phyloP scores from a whole-genome alignment of 2,888 invertebrate genomes.

The Lochmaea capreae region DNA sequence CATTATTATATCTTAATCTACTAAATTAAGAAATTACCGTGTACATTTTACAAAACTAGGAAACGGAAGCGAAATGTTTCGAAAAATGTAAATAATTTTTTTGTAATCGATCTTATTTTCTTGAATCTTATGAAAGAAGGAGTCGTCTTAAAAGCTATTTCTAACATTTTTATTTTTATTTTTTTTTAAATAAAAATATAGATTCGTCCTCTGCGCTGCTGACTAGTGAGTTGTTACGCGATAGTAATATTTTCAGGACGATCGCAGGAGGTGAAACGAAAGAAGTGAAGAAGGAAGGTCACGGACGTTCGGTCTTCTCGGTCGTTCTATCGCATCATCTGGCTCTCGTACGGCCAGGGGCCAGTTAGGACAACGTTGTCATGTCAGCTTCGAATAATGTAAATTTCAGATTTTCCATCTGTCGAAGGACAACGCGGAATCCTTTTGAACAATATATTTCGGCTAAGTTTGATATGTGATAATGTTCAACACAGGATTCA shows the following conservation, averaged over 20 bases:
- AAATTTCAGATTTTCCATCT: not conserved
- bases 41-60: too few relatives aligned
- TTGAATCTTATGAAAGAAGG: too few relatives aligned
- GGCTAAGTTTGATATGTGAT: not conserved
- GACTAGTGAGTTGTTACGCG: slow-evolving; percentile 35
- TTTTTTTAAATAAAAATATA: too few relatives aligned
- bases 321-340: slow-evolving; percentile 56
- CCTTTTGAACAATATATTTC: not conserved
- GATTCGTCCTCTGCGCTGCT: slow-evolving; percentile 17
- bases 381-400: not conserved
- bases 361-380: slow-evolving; percentile 34
- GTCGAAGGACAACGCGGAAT: not conserved
- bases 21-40: too few relatives aligned
- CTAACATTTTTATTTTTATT: too few relatives aligned
- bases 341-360: slow-evolving; percentile 35
- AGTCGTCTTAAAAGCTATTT: too few relatives aligned
- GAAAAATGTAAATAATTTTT: too few relatives aligned
- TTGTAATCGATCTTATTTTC: too few relatives aligned
- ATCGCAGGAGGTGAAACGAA: slow-evolving; percentile 49
- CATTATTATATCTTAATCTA: not conserved
- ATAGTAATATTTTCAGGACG: slow-evolving; percentile 35
- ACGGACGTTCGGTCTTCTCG: slow-evolving; percentile 63
- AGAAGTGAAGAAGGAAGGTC: slow-evolving; percentile 60
- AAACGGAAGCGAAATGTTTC: too few relatives aligned
- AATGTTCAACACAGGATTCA: not conserved